Base-by-base conservation (phyloP, 2,797 vertebrate genomes). In the Echiichthys vipera region DNA sequence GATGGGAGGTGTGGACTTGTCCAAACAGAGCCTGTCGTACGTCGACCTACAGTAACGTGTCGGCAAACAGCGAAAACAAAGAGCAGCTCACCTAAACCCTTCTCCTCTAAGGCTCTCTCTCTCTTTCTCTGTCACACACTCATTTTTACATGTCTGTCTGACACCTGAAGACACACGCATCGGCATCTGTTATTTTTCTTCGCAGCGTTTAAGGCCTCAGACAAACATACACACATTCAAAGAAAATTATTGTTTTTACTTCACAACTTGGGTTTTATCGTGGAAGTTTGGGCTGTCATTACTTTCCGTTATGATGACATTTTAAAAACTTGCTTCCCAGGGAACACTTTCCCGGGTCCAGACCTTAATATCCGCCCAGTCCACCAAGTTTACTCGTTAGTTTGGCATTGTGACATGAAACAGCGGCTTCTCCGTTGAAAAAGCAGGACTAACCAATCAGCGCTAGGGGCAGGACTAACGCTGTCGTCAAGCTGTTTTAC, bases 1-100 rank as follows among this genome's bases (percentile, higher is more conserved):
- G 87, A 89, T 76, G 83, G 86, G 87, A 89, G 88, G 63, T 73
- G 81, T 85, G 89, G 78, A 85, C 88, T 63, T 89, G 89, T 92
- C 88, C 88, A 85, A 88, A 92, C 88, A 89, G 49, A 75, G 87
- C 81, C 88, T 77, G 85, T 81, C 78, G 43, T 77, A 79, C 14
- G 84, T 46, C 83, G 57, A 77, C 77, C 80, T 63, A 78, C 64
- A 70, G 77, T 79, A 80, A 82, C 46, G 69, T 83, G 84, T 87
- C 67, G 57, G 77, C 69, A 82, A 78, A 70, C 56, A 68, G 49
- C 24, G 5, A 70, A 88, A 87, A 90, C 82, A 86, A 85, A 84
- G 74, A 80, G 74, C 49, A 8, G 65, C 55, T 53, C 75, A 76
- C 73, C 82, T 80, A 51, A 85, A 84, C 68, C n/a, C 71, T 42